phyloP scores from a whole-genome alignment of 2,797 vertebrate species.

The Euphonia xanthogaster region DNA sequence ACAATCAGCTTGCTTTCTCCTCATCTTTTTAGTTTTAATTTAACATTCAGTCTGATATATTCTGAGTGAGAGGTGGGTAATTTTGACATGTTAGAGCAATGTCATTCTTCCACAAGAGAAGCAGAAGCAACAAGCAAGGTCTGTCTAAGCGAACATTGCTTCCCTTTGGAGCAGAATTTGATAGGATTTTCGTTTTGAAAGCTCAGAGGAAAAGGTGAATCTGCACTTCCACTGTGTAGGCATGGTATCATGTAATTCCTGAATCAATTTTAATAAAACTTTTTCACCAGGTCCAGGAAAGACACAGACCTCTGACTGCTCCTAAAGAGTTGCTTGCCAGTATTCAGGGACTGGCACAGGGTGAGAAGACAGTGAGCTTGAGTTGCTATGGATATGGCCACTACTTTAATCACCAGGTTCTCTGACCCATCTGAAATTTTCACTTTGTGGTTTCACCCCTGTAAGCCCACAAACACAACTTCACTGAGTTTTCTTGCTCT shows the following conservation, averaged over 20 bases:
- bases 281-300: not conserved
- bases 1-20: not conserved
- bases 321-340: not conserved
- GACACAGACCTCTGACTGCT: accelerated
- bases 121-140: not conserved
- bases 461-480: not conserved
- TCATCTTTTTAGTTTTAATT: not conserved
- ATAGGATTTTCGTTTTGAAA: not conserved
- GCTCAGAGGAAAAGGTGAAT: not conserved
- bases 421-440: not conserved
- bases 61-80: not conserved
- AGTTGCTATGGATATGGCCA: accelerated
- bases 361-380: not conserved
- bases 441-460: not conserved
- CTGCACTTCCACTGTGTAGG: not conserved
- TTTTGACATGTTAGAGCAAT: not conserved
- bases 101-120: not conserved
- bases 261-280: not conserved
- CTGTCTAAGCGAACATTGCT: not conserved
- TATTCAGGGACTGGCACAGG: not conserved
- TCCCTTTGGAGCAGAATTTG: not conserved
- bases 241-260: not conserved
- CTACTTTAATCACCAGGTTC: not conserved
- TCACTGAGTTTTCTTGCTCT: not conserved
- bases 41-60: not conserved